phyloP scores from a whole-genome alignment of 1,140 invertebrate genomes.

The Drosophila arizonae region DNA sequence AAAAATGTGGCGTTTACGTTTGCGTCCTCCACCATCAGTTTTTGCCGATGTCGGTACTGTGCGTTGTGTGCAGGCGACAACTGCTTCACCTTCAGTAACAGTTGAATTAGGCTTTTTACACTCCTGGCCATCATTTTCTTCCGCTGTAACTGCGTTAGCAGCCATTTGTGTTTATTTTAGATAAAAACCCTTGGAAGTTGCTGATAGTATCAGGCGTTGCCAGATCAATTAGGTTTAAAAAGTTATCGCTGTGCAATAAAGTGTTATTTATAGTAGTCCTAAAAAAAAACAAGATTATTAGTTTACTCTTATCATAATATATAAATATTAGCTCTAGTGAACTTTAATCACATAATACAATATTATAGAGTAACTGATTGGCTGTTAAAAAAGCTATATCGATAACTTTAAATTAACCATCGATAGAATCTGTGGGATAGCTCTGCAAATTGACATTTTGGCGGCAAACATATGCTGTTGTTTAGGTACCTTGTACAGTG shows the following conservation, averaged over 20 bases:
- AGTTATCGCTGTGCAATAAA: too few relatives aligned
- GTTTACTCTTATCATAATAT: too few relatives aligned
- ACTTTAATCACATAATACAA: too few relatives aligned
- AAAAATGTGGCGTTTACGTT: slow-evolving; percentile 86
- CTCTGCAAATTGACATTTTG: slow-evolving; percentile 34
- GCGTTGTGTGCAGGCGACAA: not conserved
- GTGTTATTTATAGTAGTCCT: too few relatives aligned
- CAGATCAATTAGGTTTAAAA: slow-evolving; percentile 8
- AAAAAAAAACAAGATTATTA: too few relatives aligned
- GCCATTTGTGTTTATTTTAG: slow-evolving; percentile 11
- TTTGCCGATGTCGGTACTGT: not conserved
- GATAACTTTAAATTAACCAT: not conserved
- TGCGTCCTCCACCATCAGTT: slow-evolving; percentile 44
- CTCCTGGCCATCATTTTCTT: slow-evolving; percentile 6
- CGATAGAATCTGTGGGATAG: too few relatives aligned
- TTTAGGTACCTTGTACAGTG: slow-evolving; percentile 38
- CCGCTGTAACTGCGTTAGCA: slow-evolving; percentile 5
- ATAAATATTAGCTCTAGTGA: too few relatives aligned
- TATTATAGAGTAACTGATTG: too few relatives aligned
- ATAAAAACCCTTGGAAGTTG: not conserved
- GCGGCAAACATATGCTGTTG: slow-evolving; percentile 48
- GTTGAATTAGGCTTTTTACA: not conserved
- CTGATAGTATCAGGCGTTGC: slow-evolving; percentile 1
- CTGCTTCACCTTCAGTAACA: not conserved
- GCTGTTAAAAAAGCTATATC: not conserved